Base-by-base conservation (phyloP, 1,140 invertebrate species). In the Drosophila miranda region DNA sequence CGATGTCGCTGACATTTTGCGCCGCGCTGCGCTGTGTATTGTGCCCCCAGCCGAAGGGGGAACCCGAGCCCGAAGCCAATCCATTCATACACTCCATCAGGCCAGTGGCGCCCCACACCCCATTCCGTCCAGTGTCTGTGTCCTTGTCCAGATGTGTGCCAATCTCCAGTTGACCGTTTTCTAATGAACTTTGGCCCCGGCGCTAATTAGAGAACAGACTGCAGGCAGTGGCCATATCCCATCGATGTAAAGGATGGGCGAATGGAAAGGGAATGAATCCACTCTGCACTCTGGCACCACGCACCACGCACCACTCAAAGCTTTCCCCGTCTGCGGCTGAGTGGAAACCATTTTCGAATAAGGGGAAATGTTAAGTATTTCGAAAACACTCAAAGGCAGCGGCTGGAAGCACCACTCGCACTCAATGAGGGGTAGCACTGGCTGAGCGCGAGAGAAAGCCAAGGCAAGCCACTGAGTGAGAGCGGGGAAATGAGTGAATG, bases 1-100 rank as follows among this genome's bases (percentile, higher is more conserved):
- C 79, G 80, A 84, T 84, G 79, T 79, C 61, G 79, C 73, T 74
- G 76, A 75, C 75, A 80, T 64, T 62, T 61, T 57, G 61, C 57
- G 56, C 57, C 38, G 5, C 23, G 23, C 23, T 0, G 23, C 23
- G 23, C 5, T 26, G 23, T 5, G 23, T 26, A 0, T 4, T 26
- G 23, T 5, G 23, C 13, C 55, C 7, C 34, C 30, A 9, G 34
- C 11, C 28, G 28, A 2, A 8, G 28, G 16, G 34, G 23, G 4
- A 5, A 5, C 23, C 23, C 23, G 23, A 30, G 28, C 8, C 28
- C 28, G 28, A 30, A 9, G 28, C 30, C 51, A 41, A 9, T 43
- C 48, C 30, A 19, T 21, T 43, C 43, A 34, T 55, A 19, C 44
- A 45, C 13, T 44, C 28, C 46, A 38, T 26, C 54, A 59, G 76